phyloP scores from a whole-genome alignment of 2,113 vertebrate genomes.

The Progne subis region DNA sequence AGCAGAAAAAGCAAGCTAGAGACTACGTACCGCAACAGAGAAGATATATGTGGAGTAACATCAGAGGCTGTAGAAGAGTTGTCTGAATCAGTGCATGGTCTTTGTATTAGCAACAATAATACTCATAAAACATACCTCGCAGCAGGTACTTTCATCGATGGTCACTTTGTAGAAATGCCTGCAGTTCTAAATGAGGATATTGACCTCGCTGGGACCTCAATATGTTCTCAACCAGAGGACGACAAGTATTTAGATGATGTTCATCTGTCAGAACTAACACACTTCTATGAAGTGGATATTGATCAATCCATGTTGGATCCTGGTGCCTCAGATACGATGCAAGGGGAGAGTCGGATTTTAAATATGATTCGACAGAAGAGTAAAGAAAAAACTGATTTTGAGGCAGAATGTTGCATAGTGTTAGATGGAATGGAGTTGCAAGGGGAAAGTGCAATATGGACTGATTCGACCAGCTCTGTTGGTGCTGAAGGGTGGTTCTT shows the following conservation, averaged over 20 bases:
- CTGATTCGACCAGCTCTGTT: slow-evolving; percentile 85
- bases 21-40: slow-evolving; percentile 91
- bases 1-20: slow-evolving; percentile 95
- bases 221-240: slow-evolving; percentile 94
- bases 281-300: slow-evolving; percentile 99
- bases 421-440: slow-evolving; percentile 95
- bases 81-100: slow-evolving; percentile 88
- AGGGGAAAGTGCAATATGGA: slow-evolving; percentile 99
- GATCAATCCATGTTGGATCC: slow-evolving; percentile 99
- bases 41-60: slow-evolving; percentile 73
- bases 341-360: slow-evolving; percentile 97
- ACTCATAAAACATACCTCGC: slow-evolving; percentile 92
- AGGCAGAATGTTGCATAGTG: slow-evolving; percentile 97
- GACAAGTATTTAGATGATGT: slow-evolving; percentile 93
- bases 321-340: slow-evolving; percentile 98
- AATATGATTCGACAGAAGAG: slow-evolving; percentile 98
- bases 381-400: slow-evolving; percentile 89
- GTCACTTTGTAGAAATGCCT: slow-evolving; percentile 97
- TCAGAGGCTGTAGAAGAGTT: slow-evolving; percentile 82
- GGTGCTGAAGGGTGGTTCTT: slow-evolving; percentile 89
- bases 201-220: slow-evolving; percentile 88
- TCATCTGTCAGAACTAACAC: slow-evolving; percentile 97
- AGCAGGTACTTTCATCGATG: slow-evolving; percentile 96
- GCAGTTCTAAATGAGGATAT: slow-evolving; percentile 85
- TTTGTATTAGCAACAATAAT: slow-evolving; percentile 86